Evolutionary conservation across 2,888 invertebrate species (phyloP).

Genomic region (Drosophila acutilabella): DNA sequence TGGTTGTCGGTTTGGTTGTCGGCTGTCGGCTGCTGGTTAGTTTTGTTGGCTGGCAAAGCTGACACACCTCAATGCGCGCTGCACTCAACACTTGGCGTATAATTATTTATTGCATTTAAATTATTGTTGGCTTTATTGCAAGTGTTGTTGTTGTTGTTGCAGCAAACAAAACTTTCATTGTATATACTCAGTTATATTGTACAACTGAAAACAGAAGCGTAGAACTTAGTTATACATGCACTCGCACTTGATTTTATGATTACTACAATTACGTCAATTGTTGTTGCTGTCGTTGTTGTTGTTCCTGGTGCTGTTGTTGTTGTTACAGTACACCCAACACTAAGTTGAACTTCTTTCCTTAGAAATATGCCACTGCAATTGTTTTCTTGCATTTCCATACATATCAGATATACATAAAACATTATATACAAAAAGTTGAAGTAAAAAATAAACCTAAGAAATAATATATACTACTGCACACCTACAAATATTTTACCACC

Average conservation of each 20-base stretch:
- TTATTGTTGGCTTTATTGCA: slow-evolving; percentile 69
- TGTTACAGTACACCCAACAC: slow-evolving; percentile 23
- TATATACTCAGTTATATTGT: slow-evolving; percentile 22
- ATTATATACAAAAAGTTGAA: slow-evolving; percentile 9
- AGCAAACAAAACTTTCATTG: slow-evolving; percentile 68
- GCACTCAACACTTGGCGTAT: slow-evolving; percentile 80
- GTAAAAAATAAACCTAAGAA: slow-evolving; percentile 26
- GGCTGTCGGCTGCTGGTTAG: slow-evolving; percentile 54
- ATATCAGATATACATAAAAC: slow-evolving; percentile 44
- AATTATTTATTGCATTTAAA: slow-evolving; percentile 83
- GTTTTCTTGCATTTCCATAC: slow-evolving; percentile 57
- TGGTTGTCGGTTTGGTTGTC: slow-evolving; percentile 39
- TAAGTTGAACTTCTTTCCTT: slow-evolving; percentile 53
- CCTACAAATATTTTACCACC: slow-evolving; percentile 13
- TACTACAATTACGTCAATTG: slow-evolving; percentile 69
- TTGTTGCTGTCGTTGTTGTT: slow-evolving; percentile 34
- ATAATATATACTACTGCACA: slow-evolving; percentile 19
- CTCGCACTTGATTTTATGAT: slow-evolving; percentile 80
- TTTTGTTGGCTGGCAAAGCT: slow-evolving; percentile 61
- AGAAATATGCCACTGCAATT: slow-evolving; percentile 64
- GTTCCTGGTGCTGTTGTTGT: slow-evolving; percentile 11
- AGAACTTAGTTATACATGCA: slow-evolving; percentile 57
- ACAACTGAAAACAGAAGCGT: slow-evolving; percentile 24
- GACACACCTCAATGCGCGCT: slow-evolving; percentile 79
- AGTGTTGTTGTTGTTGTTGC: slow-evolving; percentile 47